phyloP scores from a whole-genome alignment of 1,140 invertebrate genomes.

The Schlechtendalia chinensis region DNA sequence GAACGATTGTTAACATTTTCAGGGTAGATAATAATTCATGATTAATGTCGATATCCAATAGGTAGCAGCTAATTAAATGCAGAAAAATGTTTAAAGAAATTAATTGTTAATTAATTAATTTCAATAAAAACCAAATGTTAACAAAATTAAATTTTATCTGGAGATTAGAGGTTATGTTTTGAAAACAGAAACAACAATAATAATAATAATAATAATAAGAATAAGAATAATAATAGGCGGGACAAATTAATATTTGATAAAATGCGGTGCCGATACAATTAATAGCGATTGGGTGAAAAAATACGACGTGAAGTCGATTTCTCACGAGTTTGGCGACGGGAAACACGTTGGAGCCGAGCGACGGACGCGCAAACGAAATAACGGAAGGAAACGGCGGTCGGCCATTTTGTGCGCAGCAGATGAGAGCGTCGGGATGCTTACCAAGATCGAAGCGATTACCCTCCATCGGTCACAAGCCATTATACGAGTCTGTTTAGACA shows the following conservation, averaged over 20 bases:
- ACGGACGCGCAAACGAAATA: background rate
- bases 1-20: background rate
- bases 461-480: constrained; percentile 48
- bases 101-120: background rate
- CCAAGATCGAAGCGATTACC: constrained; percentile 49
- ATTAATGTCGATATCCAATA: background rate
- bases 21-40: background rate
- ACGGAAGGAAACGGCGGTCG: constrained; percentile 37
- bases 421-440: constrained; percentile 39
- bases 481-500: constrained; percentile 36
- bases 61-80: background rate
- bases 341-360: accelerated
- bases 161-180: constrained; percentile 48
- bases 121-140: constrained; percentile 8
- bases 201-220: constrained; percentile 21
- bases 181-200: constrained; percentile 41
- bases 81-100: background rate
- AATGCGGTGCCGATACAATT: background rate
- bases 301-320: background rate
- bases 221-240: constrained; percentile 36
- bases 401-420: constrained; percentile 42
- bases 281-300: background rate
- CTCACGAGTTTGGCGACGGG: background rate
- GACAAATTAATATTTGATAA: constrained; percentile 47
- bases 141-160: constrained; percentile 16